Evolutionary conservation across 92 coral and sea anemone species (phyloP).

Genomic region (Parazoanthus swiftii): DNA sequence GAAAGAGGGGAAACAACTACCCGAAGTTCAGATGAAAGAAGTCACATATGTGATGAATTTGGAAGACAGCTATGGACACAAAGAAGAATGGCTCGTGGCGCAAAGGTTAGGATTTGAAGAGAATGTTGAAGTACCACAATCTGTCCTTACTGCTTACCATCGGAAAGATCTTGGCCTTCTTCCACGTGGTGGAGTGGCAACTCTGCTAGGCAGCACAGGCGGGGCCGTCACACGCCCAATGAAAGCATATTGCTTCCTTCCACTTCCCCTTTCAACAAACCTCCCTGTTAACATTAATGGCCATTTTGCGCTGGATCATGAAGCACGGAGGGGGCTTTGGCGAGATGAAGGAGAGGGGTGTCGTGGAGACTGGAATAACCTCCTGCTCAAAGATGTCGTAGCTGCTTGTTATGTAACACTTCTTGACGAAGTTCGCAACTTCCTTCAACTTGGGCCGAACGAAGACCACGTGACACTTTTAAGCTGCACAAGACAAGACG

Average conservation of each 20-base stretch:
- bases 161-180: slow-evolving; percentile 71
- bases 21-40: slow-evolving; percentile 50
- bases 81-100: slow-evolving; percentile 76
- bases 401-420: slow-evolving; percentile 72
- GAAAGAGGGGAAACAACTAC: slow-evolving; percentile 29
- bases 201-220: slow-evolving; percentile 24
- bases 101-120: slow-evolving; percentile 75
- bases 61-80: slow-evolving; percentile 51
- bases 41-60: slow-evolving; percentile 63
- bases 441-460: slow-evolving; percentile 28
- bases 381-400: slow-evolving; percentile 57
- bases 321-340: slow-evolving; percentile 68
- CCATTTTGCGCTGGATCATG: slow-evolving; percentile 81
- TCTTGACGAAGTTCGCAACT: slow-evolving; percentile 49
- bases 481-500: slow-evolving; percentile 3
- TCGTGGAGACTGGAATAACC: slow-evolving; percentile 71
- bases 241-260: slow-evolving; percentile 88
- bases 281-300: slow-evolving; percentile 91
- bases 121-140: slow-evolving; percentile 10
- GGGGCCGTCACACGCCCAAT: background rate
- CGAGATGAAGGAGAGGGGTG: slow-evolving; percentile 59
- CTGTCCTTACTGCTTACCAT: slow-evolving; percentile 48
- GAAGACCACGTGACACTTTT: slow-evolving; percentile 23
- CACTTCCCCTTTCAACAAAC: slow-evolving; percentile 69
- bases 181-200: slow-evolving; percentile 93